Evolutionary conservation across 2,113 vertebrate genomes (phyloP).

Genomic region (Callionymus lyra): DNA sequence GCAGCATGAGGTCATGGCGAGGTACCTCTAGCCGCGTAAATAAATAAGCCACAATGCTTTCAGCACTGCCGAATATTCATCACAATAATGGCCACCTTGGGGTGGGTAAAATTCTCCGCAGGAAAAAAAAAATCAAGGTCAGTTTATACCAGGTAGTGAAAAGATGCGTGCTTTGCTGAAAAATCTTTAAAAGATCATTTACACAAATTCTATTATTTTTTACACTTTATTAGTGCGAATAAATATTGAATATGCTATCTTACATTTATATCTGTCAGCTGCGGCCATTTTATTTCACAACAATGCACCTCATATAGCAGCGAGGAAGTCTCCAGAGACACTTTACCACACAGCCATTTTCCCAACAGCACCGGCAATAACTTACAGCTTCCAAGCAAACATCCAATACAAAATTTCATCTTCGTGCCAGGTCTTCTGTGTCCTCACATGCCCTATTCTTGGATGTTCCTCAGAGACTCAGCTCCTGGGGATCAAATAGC

Average conservation of each 20-base stretch:
- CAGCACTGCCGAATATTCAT: constrained; percentile 61
- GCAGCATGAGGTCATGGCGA: constrained; percentile 61
- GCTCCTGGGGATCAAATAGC: not conserved
- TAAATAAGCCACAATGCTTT: constrained; percentile 65
- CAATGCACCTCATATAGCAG: constrained; percentile 5
- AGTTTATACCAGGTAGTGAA: constrained; percentile 19
- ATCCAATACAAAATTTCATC: constrained; percentile 9
- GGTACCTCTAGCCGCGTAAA: constrained; percentile 63
- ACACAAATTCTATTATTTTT: too few relatives aligned
- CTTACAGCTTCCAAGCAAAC: constrained; percentile 18
- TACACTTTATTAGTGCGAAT: too few relatives aligned
- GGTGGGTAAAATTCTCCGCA: constrained; percentile 73
- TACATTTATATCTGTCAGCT: too few relatives aligned
- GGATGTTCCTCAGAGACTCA: constrained; percentile 4
- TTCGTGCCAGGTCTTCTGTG: constrained; percentile 15
- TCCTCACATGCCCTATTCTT: constrained; percentile 13
- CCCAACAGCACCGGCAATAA: constrained; percentile 4
- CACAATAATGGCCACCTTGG: constrained; percentile 71
- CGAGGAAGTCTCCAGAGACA: constrained; percentile 13
- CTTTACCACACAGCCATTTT: constrained; percentile 12
- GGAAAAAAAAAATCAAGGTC: constrained; percentile 69
- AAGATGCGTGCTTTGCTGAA: constrained; percentile 32
- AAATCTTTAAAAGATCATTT: constrained; percentile 29
- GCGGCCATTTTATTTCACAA: too few relatives aligned
- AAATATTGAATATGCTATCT: too few relatives aligned